Base-by-base conservation (phyloP, 2,888 invertebrate genomes). In the Aporophyla nigra region DNA sequence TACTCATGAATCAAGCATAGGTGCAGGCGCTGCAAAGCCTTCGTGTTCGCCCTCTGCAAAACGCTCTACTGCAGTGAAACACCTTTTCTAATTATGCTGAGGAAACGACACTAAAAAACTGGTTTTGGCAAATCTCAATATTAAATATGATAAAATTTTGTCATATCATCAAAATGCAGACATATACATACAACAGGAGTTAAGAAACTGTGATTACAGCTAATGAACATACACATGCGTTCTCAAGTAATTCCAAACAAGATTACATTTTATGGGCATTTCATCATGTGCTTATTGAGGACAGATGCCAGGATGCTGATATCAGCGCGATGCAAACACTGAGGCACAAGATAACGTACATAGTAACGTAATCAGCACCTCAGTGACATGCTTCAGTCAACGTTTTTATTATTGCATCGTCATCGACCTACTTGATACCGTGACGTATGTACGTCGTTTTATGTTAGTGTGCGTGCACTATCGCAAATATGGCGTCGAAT, bases 381-480 rank as follows among this genome's bases (percentile, higher is more conserved):
- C 76, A 76, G 80, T 84, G 78, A 74, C 81, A 83, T 65, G 74
- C 74, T 79, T 80, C 74, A 82, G 87, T 85, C 82, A 86, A 85
- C 85, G 82, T 62, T 81, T 76, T 76, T 71, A 58, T 77, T 77
- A 69, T 83, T 87, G 84, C 86, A 80, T 84, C 85, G 86, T 89
- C 89, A 87, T 78, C 84, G 84, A 82, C 84, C 85, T 84, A 86
- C 85, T 87, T 77, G 76, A 66, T 70, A 78, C 66, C 68, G 83
- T 89, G 86, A 89, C 87, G 88, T 81, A 83, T 74, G 68, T 16
- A 33, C 49, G n/a, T 9, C 56, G 59, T 61, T 62, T 21, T 73
- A 43, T 56, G 67, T 56, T 65, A 66, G 82, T 70, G 72, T 71
- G 74, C 74, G 70, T 46, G 49, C 61, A 62, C 49, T 70, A 67